Evolutionary conservation across 1,140 invertebrate species (phyloP).

Genomic region (Nymphalis io): DNA sequence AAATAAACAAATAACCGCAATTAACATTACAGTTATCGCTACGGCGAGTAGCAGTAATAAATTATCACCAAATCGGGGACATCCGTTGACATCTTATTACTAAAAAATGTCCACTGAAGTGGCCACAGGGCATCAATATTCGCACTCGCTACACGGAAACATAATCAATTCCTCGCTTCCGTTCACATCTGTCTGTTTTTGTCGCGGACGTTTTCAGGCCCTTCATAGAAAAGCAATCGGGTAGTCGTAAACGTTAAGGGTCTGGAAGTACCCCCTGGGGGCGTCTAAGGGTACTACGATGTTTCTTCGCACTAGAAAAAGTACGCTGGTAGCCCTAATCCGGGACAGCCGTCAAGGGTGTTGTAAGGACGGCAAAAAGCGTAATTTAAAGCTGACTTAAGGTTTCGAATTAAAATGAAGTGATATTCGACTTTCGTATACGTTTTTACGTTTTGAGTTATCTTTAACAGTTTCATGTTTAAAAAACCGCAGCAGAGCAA

Average conservation of each 20-base stretch:
- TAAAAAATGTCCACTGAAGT: slow-evolving; percentile 35
- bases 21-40: neutral
- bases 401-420: slow-evolving; percentile 79
- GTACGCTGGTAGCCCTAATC: slow-evolving; percentile 66
- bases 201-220: slow-evolving; percentile 65
- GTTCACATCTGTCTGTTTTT: slow-evolving; percentile 69
- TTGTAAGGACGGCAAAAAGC: slow-evolving; percentile 75
- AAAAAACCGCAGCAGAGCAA: too few species aligned
- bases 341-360: slow-evolving; percentile 66
- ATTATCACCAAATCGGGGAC: slow-evolving; percentile 14
- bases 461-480: too few species aligned
- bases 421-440: slow-evolving; percentile 25
- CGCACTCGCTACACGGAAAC: slow-evolving; percentile 44
- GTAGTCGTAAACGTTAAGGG: slow-evolving; percentile 80
- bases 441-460: neutral
- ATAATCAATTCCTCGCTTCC: slow-evolving; percentile 60
- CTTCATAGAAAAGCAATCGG: slow-evolving; percentile 81
- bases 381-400: slow-evolving; percentile 79
- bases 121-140: slow-evolving; percentile 41
- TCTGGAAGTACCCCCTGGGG: slow-evolving; percentile 71
- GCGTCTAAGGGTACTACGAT: slow-evolving; percentile 66
- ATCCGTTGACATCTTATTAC: slow-evolving; percentile 12
- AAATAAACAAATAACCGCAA: neutral
- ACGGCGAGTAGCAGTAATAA: neutral
- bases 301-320: slow-evolving; percentile 75